Evolutionary conservation across 2,888 invertebrate genomes (phyloP).

Genomic region (Gnatocerus cornutus): DNA sequence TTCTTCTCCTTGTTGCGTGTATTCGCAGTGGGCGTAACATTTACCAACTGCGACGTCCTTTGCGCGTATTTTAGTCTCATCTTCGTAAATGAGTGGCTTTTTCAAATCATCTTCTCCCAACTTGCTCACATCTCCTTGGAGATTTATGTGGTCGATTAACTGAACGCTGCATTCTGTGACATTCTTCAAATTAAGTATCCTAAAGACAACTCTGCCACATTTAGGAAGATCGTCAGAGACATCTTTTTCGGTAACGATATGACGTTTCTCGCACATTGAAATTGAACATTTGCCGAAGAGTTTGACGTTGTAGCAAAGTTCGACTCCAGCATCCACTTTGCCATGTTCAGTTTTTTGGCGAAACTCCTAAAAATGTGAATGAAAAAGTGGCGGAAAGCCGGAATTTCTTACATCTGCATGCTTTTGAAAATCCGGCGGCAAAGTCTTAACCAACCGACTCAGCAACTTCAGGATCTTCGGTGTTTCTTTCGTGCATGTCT

Average conservation of each 20-base stretch:
- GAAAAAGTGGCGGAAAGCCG: too few species aligned
- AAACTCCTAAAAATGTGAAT: constrained; percentile 62
- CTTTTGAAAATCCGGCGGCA: constrained; percentile 20
- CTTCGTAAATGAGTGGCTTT: constrained; percentile 64
- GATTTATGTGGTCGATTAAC: constrained; percentile 70
- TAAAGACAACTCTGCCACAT: constrained; percentile 75
- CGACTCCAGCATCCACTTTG: constrained; percentile 60
- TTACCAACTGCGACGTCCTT: constrained; percentile 73
- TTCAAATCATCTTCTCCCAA: constrained; percentile 60
- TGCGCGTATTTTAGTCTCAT: constrained; percentile 1
- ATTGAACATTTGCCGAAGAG: constrained; percentile 79
- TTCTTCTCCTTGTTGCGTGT: constrained; percentile 60
- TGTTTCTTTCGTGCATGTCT: constrained; percentile 70
- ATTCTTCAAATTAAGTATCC: constrained; percentile 74
- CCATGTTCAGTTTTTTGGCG: constrained; percentile 55
- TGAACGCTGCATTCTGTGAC: constrained; percentile 78
- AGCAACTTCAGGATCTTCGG: constrained; percentile 65
- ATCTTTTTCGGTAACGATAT: constrained; percentile 74
- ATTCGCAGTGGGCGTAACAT: constrained; percentile 70
- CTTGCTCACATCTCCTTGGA: constrained; percentile 51
- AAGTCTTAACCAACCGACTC: constrained; percentile 35
- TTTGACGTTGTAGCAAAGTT: constrained; percentile 77
- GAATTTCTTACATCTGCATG: constrained; percentile 25
- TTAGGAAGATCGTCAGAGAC: constrained; percentile 73
- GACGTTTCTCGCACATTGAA: constrained; percentile 76